A percentile compares a stretch with the other conserved stretches of the same genome.
phyloP scores from a whole-genome alignment of 2,113 vertebrate species.

The Machaerirhynchus nigripectus region DNA sequence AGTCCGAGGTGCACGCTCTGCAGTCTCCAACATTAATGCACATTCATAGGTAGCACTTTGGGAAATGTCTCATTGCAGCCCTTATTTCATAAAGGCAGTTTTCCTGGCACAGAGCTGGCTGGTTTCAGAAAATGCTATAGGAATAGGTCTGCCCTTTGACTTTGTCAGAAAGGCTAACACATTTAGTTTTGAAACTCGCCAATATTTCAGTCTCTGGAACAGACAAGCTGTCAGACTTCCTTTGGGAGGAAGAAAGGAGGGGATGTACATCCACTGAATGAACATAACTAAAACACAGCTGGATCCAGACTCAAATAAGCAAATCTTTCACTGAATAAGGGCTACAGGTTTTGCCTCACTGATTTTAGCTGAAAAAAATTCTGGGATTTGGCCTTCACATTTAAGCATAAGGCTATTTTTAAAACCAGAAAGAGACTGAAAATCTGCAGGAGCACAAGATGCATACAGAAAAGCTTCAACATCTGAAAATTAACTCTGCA shows the following conservation, averaged over 20 bases:
- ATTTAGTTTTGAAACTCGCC: conserved; percentile 27
- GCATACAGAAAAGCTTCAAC: not conserved
- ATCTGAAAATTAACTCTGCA: not conserved
- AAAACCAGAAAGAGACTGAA: not conserved
- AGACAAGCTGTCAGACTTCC: conserved; percentile 17
- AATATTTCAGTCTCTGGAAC: conserved; percentile 19
- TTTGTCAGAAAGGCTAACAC: not conserved
- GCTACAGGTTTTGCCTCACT: not conserved
- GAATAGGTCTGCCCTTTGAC: not conserved
- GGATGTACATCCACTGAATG: not conserved
- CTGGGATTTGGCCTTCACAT: not conserved
- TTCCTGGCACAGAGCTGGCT: not conserved
- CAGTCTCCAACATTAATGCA: not conserved
- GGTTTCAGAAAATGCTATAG: not conserved
- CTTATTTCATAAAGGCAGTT: not conserved
- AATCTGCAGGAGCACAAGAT: not conserved
- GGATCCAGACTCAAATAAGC: not conserved
- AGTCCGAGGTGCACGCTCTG: not conserved
- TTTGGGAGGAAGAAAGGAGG: not conserved
- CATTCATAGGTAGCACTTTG: not conserved
- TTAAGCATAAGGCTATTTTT: not conserved
- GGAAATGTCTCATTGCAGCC: not conserved
- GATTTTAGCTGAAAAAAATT: not conserved
- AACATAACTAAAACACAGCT: not conserved
- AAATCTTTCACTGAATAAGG: not conserved